Evolutionary conservation across 2,888 invertebrate genomes (phyloP), one percentile per base, ranked within the genome.

Genomic region (Netelia inedita): DNA sequence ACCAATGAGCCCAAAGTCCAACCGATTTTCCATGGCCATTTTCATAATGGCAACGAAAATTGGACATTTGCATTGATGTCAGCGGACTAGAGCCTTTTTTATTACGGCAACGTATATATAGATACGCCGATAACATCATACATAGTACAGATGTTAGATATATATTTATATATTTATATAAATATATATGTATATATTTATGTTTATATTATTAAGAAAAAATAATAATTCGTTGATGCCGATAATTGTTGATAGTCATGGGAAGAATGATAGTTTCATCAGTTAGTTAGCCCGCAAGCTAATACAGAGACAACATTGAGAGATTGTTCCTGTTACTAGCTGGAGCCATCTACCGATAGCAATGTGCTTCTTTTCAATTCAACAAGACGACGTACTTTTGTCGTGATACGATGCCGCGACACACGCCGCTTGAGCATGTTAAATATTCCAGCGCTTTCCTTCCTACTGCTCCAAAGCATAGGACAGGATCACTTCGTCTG

Each of bases 31-130:
- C 87, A 89, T 88, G 82, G 89, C 90, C 90, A 90, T 87, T 89
- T 87, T 81, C 82, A 88, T 87, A 85, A 88, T 90, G 91, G 90
- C 89, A 91, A 92, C 91, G 89, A 92, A 92, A 93, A 92, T 92
- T 93, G 92, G 92, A 93, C 93, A 93, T 92, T 93, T 93, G 93
- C 93, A 93, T 93, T 93, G 92, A 92, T 92, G 93, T 92, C 91
- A 93, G 93, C 92, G 92, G 92, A 91, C 87, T 87, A 87, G 88
- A 90, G 93, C 91, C 92, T 88, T 76, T 53, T 8, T 69, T 82
- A n/a, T 53, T 53, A 53, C 53, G 8, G 16, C 5, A 53, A 53
- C 8, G 16, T 50, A 50, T 53, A 53, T 53, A 53, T 53, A 53
- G n/a, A 14, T 14, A 2, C 53, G 53, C 14, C 53, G n/a, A 53